Base-by-base conservation (phyloP, 2,888 invertebrate genomes). In the Parnassius glacialis region DNA sequence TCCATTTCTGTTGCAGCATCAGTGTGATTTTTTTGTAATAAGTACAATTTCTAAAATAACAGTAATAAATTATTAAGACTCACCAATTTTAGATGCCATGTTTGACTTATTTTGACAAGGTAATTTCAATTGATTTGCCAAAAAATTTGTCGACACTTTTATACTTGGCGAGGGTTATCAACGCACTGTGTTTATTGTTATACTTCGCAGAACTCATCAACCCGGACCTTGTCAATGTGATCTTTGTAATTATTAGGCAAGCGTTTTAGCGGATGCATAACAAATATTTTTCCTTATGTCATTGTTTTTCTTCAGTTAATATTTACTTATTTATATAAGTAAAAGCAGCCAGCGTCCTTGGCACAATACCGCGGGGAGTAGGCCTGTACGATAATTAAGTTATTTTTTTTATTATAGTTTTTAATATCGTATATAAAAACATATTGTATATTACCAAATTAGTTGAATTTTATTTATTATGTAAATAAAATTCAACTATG, bases 21-120 rank as follows among this genome's bases (percentile, higher is more conserved):
- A 34, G 34, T 7, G 7, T 34, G 34, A 7, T 7, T 34, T 34
- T 34, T 34, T 34, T 7, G 3, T n/a, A 34, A 34, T 34, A 34
- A 7, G 5, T 34, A 34, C 45, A 45, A 45, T 1, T 45, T 45
- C 3, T 1, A n/a, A 45, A 12, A 45, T 45, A 45, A 5, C 45
- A 13, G 12, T 48, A 48, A 34, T 34, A 7, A 34, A 34, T 34
- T 7, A 34, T 7, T 34, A 34, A 34, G 5, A 34, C 57, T 57
- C 48, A 57, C 57, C 57, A 16, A 57, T 12, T 34, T 57, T 57
- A 11, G 20, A 41, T 12, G 16, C 42, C 57, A 57, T 57, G 10
- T 50, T 57, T 34, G 13, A 42, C 10, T 13, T 42, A 16, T 41
- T 52, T 9, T n/a, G 25, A 20, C 42, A 42, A 13, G 42, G 16